Conservation (phyloP, 1,140 invertebrate species). For the Pygmarrhopalites habei region DNA sequence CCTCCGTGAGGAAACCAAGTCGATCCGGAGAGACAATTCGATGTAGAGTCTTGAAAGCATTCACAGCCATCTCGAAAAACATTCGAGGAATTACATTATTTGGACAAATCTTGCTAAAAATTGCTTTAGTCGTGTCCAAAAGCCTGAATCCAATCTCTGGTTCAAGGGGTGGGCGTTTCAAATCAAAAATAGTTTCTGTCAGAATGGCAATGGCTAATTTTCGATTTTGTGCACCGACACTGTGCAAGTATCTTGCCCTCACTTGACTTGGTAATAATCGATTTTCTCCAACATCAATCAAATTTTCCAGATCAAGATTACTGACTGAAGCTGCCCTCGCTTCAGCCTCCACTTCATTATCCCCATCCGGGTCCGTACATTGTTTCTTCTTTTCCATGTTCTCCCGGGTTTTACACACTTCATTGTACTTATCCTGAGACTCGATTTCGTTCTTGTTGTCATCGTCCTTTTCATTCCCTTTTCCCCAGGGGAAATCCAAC, state of each 20-base stretch:
- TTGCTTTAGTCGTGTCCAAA: not conserved
- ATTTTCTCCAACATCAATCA: not conserved
- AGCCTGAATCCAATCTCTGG: not conserved
- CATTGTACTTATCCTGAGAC: not conserved
- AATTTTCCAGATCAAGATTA: not conserved
- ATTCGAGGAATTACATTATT: not conserved
- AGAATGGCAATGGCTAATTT: not conserved
- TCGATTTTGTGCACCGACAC: not conserved
- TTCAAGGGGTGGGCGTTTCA: not conserved
- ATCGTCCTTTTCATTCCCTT: no score
- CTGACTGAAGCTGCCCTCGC: not conserved
- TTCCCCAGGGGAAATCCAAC: not conserved
- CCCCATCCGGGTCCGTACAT: not conserved
- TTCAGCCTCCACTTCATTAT: not conserved
- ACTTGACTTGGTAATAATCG: not conserved
- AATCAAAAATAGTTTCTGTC: not conserved
- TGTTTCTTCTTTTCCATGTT: not conserved
- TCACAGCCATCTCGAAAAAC: not conserved
- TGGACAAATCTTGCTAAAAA: constrained; percentile 2
- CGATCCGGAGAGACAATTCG: not conserved
- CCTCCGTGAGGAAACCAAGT: not conserved
- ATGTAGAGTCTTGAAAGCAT: not conserved
- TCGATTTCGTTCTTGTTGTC: not conserved
- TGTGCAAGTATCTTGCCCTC: not conserved
- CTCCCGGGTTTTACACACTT: not conserved